Evolutionary conservation across 1,140 invertebrate species (phyloP).

Genomic region (Neuroterus valhalla): DNA sequence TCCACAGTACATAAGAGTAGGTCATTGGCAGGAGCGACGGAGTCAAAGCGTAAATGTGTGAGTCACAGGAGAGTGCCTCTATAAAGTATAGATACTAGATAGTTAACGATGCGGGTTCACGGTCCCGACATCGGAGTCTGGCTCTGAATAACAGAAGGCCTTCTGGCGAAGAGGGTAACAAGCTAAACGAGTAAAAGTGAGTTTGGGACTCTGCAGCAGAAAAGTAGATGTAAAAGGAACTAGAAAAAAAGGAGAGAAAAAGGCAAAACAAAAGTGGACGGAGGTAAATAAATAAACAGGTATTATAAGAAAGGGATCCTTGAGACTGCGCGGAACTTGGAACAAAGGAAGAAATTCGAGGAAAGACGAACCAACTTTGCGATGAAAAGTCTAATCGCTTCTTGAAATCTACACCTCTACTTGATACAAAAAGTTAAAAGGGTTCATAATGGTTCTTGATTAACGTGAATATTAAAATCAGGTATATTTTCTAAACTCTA

Average conservation of each 20-base stretch:
- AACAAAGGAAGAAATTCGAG: conserved; percentile 52
- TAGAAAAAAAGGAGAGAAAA: neutral
- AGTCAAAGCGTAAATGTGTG: conserved; percentile 6
- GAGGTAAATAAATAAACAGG: conserved; percentile 56
- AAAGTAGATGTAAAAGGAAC: conserved; percentile 32
- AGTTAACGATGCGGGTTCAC: neutral
- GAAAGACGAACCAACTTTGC: conserved; percentile 46
- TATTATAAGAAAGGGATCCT: conserved; percentile 48
- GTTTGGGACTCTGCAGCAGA: conserved; percentile 29
- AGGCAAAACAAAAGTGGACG: conserved; percentile 31
- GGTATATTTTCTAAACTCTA: no score
- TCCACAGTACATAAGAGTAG: neutral
- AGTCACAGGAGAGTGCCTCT: conserved; percentile 8
- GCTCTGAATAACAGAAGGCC: conserved; percentile 2
- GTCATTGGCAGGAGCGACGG: conserved; percentile 22
- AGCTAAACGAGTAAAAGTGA: conserved; percentile 39
- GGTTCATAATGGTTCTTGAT: no score
- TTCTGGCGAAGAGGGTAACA: conserved; percentile 39
- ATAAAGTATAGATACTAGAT: conserved; percentile 10
- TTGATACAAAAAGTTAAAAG: no score
- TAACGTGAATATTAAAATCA: no score
- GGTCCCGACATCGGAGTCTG: conserved; percentile 1
- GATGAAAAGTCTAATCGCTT: conserved; percentile 51
- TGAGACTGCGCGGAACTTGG: conserved; percentile 45
- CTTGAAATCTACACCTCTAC: no score